phyloP scores from a whole-genome alignment of 1,140 invertebrate species.

The Drosophila sp. region DNA sequence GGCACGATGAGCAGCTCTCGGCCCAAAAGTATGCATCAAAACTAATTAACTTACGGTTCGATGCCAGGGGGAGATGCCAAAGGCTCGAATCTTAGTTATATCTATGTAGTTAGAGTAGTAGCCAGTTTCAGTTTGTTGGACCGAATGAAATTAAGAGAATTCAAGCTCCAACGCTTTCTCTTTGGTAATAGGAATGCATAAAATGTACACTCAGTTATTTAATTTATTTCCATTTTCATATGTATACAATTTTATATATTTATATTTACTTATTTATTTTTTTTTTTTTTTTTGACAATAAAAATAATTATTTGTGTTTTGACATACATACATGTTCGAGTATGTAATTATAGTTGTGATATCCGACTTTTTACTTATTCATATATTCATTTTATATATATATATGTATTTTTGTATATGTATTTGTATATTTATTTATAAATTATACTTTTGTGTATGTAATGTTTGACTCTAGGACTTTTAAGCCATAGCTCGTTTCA shows the following conservation, averaged over 20 bases:
- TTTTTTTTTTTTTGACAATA: slow-evolving; percentile 64
- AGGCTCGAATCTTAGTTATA: background rate
- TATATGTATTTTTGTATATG: slow-evolving; percentile 52
- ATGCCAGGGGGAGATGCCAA: background rate
- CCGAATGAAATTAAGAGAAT: slow-evolving; percentile 6
- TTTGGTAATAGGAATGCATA: background rate
- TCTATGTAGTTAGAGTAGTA: no score
- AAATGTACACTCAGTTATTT: slow-evolving; percentile 42
- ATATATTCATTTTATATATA: slow-evolving; percentile 4
- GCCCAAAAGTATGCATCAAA: slow-evolving; percentile 9
- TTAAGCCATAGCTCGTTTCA: background rate
- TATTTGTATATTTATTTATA: slow-evolving; percentile 33
- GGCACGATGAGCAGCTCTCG: background rate
- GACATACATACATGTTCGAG: slow-evolving; percentile 20
- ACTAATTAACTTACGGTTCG: slow-evolving; percentile 23
- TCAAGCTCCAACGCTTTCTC: slow-evolving; percentile 2
- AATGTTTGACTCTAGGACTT: slow-evolving; percentile 3
- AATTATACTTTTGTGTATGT: slow-evolving; percentile 1
- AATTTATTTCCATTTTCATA: slow-evolving; percentile 43
- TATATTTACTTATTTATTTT: no score
- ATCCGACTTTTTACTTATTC: slow-evolving; percentile 12
- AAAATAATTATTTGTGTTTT: slow-evolving; percentile 65
- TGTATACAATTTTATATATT: no score
- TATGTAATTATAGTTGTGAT: slow-evolving; percentile 22
- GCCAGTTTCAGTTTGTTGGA: slow-evolving; percentile 2